Evolutionary conservation across 2,113 vertebrate genomes (phyloP).

Genomic region (Datnioides undecimradiatus): DNA sequence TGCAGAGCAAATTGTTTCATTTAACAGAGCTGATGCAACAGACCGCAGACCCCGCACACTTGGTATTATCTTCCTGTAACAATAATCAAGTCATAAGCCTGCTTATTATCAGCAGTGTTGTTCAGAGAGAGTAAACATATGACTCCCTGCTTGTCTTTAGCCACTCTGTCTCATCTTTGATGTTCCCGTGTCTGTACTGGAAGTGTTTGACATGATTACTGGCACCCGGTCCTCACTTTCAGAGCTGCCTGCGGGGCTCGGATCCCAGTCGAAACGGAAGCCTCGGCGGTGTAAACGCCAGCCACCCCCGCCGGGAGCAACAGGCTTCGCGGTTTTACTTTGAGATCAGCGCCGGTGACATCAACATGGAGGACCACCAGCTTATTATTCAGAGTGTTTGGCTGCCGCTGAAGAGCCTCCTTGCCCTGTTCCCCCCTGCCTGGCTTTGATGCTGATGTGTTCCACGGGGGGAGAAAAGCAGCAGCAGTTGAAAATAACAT

Average conservation of each 20-base stretch:
- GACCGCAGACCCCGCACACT: conserved; percentile 27
- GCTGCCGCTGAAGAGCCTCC: conserved; percentile 7
- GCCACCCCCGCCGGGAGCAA: conserved; percentile 8
- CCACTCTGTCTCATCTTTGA: conserved; percentile 51
- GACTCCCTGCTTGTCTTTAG: conserved; percentile 42
- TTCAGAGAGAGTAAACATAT: conserved; percentile 26
- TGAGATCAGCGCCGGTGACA: conserved; percentile 22
- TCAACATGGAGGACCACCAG: conserved; percentile 46
- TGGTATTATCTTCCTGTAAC: conserved; percentile 13
- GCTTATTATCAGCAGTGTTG: conserved; percentile 45
- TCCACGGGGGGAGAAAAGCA: conserved; percentile 6
- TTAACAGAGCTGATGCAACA: conserved; percentile 59
- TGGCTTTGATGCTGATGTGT: conserved; percentile 47
- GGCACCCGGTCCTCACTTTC: conserved; percentile 42
- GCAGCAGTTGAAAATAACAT: conserved; percentile 15
- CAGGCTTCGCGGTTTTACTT: conserved; percentile 21
- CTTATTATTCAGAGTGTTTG: conserved; percentile 41
- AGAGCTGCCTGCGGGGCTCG: conserved; percentile 33
- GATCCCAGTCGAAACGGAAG: conserved; percentile 27
- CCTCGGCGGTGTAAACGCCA: conserved; percentile 47
- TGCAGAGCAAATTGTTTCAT: conserved; percentile 47
- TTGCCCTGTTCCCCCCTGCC: conserved; percentile 3
- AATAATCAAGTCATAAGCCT: conserved; percentile 34
- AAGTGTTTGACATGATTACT: conserved; percentile 56
- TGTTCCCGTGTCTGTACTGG: conserved; percentile 39